A percentile compares a stretch with the other conserved stretches of the same genome.
These are phyloP conservation scores for Caenorhabditis imperialis DNA, from an alignment of 2,888 invertebrate species.

Conservation along the genomic window DNA sequence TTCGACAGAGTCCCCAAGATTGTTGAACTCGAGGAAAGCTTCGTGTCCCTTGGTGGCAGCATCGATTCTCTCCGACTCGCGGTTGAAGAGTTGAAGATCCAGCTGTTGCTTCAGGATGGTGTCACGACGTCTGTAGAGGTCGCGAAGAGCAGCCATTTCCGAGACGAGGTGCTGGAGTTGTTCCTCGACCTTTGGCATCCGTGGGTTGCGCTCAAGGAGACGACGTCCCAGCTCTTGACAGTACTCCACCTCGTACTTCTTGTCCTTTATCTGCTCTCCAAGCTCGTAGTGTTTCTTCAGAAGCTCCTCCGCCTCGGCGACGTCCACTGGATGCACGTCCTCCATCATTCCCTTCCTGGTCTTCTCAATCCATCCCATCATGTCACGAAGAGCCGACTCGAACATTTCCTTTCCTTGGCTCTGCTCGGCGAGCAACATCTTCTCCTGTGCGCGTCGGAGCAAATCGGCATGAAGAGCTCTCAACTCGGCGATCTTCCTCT, in stretches of 20 bases:
- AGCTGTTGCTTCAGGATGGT: constrained; percentile 89
- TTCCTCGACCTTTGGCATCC: constrained; percentile 67
- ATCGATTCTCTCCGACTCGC: constrained; percentile 96
- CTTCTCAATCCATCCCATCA: constrained; percentile 66
- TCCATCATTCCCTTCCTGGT: constrained; percentile 64
- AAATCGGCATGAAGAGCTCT: constrained; percentile 91
- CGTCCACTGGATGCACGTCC: constrained; percentile 79
- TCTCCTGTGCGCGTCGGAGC: constrained; percentile 86
- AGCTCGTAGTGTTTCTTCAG: constrained; percentile 92
- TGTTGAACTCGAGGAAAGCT: constrained; percentile 89
- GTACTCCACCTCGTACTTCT: constrained; percentile 82
- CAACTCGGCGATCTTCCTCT: constrained; percentile 88
- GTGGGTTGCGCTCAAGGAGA: constrained; percentile 81
- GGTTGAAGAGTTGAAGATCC: constrained; percentile 90
- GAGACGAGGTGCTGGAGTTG: constrained; percentile 49
- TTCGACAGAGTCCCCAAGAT: constrained; percentile 83
- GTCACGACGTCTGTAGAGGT: constrained; percentile 83
- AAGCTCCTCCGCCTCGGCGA: constrained; percentile 91
- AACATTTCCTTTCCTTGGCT: constrained; percentile 94
- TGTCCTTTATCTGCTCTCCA: constrained; percentile 83
- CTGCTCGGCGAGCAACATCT: constrained; percentile 89
- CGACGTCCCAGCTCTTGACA: constrained; percentile 85
- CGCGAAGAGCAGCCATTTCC: constrained; percentile 79
- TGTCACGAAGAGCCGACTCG: constrained; percentile 79
- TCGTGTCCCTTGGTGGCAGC: constrained; percentile 94